Conservation (phyloP, 2,113 vertebrate species). For the Salvator merianae region DNA sequence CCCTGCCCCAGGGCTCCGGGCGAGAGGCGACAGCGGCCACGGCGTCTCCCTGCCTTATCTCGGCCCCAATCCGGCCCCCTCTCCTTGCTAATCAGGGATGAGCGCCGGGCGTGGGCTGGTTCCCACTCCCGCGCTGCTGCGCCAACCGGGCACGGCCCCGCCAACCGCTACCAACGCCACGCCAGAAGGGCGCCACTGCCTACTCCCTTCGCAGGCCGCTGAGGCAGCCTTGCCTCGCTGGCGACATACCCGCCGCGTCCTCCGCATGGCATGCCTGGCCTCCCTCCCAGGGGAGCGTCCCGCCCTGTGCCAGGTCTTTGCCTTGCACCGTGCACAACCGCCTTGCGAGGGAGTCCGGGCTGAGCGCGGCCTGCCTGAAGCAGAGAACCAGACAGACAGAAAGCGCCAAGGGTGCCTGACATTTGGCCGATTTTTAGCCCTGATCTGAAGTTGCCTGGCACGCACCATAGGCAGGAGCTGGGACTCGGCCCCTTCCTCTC, state of each 20-base stretch:
- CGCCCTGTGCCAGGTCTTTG: no score
- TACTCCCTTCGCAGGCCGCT: neutral
- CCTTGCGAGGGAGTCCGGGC: neutral
- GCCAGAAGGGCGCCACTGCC: constrained; percentile 1
- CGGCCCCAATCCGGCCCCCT: neutral
- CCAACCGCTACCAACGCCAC: constrained; percentile 13
- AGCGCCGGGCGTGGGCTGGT: neutral
- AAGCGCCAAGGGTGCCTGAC: no score
- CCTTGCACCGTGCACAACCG: no score
- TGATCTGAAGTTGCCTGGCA: no score
- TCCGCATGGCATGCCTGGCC: no score
- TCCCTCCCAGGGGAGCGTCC: no score
- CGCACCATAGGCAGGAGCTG: no score
- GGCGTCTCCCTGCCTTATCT: neutral
- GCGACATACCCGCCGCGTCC: no score
- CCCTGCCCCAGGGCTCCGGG: neutral
- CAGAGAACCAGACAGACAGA: no score
- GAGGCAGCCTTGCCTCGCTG: neutral
- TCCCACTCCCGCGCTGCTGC: neutral
- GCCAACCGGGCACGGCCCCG: constrained; percentile 1
- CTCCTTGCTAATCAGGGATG: neutral
- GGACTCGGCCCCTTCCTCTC: no score
- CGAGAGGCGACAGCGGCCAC: neutral
- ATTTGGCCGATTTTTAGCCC: no score
- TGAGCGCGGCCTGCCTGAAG: no score